Base-by-base conservation (phyloP, 2,113 vertebrate species). In the Labrus mixtus region DNA sequence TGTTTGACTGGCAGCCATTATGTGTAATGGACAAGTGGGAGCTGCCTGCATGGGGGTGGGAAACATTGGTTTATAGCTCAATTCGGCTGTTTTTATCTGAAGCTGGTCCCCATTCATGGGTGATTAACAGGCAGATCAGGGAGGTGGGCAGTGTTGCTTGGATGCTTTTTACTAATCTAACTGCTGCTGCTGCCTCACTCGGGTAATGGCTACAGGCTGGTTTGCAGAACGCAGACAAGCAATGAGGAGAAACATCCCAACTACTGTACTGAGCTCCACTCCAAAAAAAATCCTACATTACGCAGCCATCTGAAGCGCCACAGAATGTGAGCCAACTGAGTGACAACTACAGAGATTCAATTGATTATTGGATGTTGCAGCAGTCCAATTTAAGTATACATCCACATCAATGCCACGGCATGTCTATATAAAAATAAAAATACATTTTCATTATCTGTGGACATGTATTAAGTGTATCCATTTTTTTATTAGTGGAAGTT, bases 71-170 rank as follows among this genome's bases (percentile, higher is more conserved):
- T 82, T 81, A 78, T 82, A 78, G 82, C 72, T 82, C 75, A 77
- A 77, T 83, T 83, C 76, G 78, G 48, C 61, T 89, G 50, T 82
- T 85, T 88, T 84, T 86, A 78, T 66, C 81, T 69, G 19, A 71
- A 82, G 80, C 73, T 77, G 78, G 57, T 86, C 82, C 57, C 66
- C 82, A 84, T 84, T 83, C 74, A 90, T 72, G 84, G 81, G 78
- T 78, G 57, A 85, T 89, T 86, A 89, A 85, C 57, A 79, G 73
- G 81, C 85, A 87, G 68, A 87, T 76, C 77, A 90, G 83, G 68
- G 76, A 79, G 76, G 78, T 81, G 69, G 81, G 78, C 78, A 82
- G 75, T 76, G 79, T 67, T 87, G 80, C 82, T 82, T 67, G 79
- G 66, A 76, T 81, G 78, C 75, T 73, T 88, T 84, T 87, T 80